phyloP scores from a whole-genome alignment of 2,797 vertebrate species.

The Triplophysa bombifrons region DNA sequence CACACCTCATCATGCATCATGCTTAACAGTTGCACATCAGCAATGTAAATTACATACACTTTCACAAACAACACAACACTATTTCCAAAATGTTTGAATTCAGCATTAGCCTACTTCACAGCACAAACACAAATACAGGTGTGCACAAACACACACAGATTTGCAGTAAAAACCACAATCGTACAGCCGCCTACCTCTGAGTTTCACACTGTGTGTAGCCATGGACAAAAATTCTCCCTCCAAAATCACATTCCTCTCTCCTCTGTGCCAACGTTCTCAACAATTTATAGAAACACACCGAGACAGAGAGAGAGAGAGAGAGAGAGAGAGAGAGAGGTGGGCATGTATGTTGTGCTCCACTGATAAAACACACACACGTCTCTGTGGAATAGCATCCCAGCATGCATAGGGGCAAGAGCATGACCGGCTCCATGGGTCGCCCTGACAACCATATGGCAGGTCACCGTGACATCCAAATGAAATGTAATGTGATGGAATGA shows the following conservation, averaged over 20 bases:
- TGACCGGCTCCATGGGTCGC: constrained; percentile 37
- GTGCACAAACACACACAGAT: background rate
- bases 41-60: background rate
- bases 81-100: background rate
- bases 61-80: background rate
- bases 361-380: constrained; percentile 64
- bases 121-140: constrained; percentile 7
- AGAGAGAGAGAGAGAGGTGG: constrained; percentile 60
- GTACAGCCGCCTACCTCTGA: constrained; percentile 69
- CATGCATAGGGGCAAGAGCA: constrained; percentile 55
- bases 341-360: constrained; percentile 60
- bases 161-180: too few species aligned
- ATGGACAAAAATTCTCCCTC: constrained; percentile 55
- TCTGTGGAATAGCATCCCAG: constrained; percentile 64
- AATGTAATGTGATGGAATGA: constrained; percentile 33
- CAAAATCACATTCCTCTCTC: constrained; percentile 54
- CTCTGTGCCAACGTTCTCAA: constrained; percentile 63
- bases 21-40: background rate
- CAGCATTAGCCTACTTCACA: background rate
- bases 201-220: constrained; percentile 67
- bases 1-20: background rate
- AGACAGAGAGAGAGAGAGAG: constrained; percentile 57
- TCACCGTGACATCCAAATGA: constrained; percentile 19
- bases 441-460: constrained; percentile 32
- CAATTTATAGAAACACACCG: constrained; percentile 59